phyloP scores from a whole-genome alignment of 2,113 vertebrate genomes.

The Corythornis cristatus region DNA sequence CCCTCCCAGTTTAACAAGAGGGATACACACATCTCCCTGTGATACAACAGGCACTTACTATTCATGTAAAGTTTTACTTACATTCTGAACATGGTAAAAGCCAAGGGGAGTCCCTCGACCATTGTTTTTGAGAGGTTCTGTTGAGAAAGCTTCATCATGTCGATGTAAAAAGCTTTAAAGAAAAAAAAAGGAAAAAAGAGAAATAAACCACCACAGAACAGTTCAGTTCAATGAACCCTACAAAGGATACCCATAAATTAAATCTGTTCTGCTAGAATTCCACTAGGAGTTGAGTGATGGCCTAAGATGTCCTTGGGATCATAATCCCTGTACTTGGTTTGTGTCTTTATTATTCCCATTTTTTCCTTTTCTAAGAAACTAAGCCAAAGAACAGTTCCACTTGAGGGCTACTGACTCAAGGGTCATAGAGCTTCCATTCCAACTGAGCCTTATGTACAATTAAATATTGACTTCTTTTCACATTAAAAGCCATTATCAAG shows the following conservation, averaged over 20 bases:
- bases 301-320: not conserved
- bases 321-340: not conserved
- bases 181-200: not conserved
- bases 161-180: conserved; percentile 91
- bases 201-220: not conserved
- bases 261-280: not conserved
- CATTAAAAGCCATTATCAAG: not conserved
- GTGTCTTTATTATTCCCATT: not conserved
- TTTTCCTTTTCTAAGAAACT: not conserved
- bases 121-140: conserved; percentile 95
- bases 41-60: not conserved
- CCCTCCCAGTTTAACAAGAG: not conserved
- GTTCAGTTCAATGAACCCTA: not conserved
- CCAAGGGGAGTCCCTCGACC: conserved; percentile 92
- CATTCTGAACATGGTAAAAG: conserved; percentile 98
- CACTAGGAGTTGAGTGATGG: not conserved
- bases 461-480: not conserved
- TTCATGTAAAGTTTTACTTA: conserved; percentile 70
- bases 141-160: conserved; percentile 98
- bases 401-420: not conserved
- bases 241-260: not conserved
- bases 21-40: not conserved
- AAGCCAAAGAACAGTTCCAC: not conserved
- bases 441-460: not conserved
- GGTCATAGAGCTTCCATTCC: not conserved